Base-by-base conservation (phyloP, 2,113 vertebrate genomes). In the Rhinopomastus cyanomelas region DNA sequence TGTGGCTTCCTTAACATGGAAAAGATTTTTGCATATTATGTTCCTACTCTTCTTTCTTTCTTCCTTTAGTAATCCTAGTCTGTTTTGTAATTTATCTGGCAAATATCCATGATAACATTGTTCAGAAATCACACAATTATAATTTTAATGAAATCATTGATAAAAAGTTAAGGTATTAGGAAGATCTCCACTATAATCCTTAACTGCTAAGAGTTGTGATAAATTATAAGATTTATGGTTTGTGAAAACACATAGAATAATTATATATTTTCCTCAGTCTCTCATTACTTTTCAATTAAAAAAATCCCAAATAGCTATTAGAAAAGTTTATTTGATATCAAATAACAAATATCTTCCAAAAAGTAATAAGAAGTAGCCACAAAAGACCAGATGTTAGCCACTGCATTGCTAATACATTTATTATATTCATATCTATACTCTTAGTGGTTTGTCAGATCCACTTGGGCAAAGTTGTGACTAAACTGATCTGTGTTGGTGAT, bases 251-350 rank as follows among this genome's bases (percentile, higher is more conserved):
- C 5, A n/a, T 64, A 69, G 19, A 59, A 49, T 53, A 87, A 34
- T 55, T 48, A 9, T 66, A 9, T 93, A 64, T 44, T 83, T 89
- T 93, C 74, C 60, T 84, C 81, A 96, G 53, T 44, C 65, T 88
- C 46, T 22, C 29, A 32, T 67, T 88, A 88, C 10, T 36, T 93
- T 96, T 95, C 67, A 95, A 89, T 85, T 77, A 93, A 89, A 93
- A 12, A 15, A 62, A 91, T 84, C 59, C 89, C 42, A 96, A 92
- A 94, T 75, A 53, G 25, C 85, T 80, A 59, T 87, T 89, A 76
- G 34, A 46, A 79, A 88, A 91, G 15, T 53, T 93, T 92, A 89
- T 89, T 65, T 19, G 73, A 95, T 94, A 12, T 77, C 69, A 94
- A 62, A 37, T 74, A 92, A 84, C 29, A 95, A 83, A 83, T 76